Percentiles rank a stretch among this genome's conserved stretches.
phyloP scores from a whole-genome alignment of 2,797 vertebrate species.

The Platyrinchus mystaceus region DNA sequence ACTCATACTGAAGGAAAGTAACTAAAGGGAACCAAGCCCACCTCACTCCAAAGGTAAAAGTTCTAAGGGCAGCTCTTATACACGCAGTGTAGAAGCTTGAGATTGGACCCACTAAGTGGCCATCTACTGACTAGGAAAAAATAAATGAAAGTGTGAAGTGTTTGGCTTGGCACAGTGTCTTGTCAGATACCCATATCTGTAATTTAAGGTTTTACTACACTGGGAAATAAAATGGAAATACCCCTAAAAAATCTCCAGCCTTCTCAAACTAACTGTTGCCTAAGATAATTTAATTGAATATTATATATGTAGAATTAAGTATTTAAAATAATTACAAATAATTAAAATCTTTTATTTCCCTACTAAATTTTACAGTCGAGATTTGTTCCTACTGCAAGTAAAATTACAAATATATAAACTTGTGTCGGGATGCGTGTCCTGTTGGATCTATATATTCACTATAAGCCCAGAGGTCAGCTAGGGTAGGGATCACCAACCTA shows the following conservation, averaged over 20 bases:
- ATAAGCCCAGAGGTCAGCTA: background rate
- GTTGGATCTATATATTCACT: background rate
- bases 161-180: background rate
- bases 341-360: background rate
- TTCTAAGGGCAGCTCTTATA: background rate
- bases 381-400: background rate
- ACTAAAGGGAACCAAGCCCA: background rate
- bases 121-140: constrained; percentile 2
- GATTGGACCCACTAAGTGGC: background rate
- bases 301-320: background rate
- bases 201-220: background rate
- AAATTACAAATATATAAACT: background rate
- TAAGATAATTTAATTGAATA: background rate
- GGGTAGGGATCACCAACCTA: background rate
- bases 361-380: background rate
- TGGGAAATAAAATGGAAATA: background rate
- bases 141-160: background rate
- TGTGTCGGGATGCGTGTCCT: background rate
- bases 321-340: background rate
- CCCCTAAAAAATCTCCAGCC: background rate
- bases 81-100: background rate
- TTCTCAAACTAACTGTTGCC: background rate
- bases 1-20: background rate
- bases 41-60: background rate
- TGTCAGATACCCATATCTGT: background rate